Conservation (phyloP, 1,140 invertebrate genomes). For the Orchesella cincta region DNA sequence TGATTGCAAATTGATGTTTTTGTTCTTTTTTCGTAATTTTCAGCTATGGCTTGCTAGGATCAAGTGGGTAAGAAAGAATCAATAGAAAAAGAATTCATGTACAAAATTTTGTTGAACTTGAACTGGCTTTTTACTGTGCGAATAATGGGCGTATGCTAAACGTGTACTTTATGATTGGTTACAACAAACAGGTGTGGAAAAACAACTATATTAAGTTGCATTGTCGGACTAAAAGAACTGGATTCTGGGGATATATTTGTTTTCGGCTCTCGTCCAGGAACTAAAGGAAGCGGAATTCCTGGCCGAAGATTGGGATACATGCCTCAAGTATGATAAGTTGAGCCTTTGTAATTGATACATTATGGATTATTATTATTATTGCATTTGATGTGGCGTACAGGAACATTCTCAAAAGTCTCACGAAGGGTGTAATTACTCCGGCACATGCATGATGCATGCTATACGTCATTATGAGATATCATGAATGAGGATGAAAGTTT, state of each 20-base stretch:
- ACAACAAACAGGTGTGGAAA: constrained; percentile 83
- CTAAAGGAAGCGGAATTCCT: constrained; percentile 71
- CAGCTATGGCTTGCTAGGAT: too few relatives aligned
- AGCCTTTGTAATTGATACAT: too few relatives aligned
- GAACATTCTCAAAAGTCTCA: too few relatives aligned
- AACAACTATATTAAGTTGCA: constrained; percentile 82
- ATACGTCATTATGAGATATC: too few relatives aligned
- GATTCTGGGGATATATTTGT: constrained; percentile 83
- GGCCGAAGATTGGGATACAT: constrained; percentile 74
- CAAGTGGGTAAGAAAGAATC: constrained; percentile 53
- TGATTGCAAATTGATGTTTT: too few relatives aligned
- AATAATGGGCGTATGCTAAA: constrained; percentile 56
- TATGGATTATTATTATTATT: neutral
- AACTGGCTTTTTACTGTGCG: constrained; percentile 36
- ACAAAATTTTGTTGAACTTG: neutral
- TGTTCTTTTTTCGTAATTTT: too few relatives aligned
- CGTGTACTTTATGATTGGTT: constrained; percentile 81
- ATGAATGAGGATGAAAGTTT: too few relatives aligned
- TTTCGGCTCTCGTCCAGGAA: constrained; percentile 78
- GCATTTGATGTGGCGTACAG: neutral
- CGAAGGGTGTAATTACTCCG: too few relatives aligned
- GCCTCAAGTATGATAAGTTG: constrained; percentile 63
- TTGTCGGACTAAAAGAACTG: constrained; percentile 76
- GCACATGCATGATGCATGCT: too few relatives aligned
- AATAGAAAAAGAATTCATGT: too few relatives aligned